Conservation (phyloP, 2,113 vertebrate genomes). For the Coracopsis vasa region DNA sequence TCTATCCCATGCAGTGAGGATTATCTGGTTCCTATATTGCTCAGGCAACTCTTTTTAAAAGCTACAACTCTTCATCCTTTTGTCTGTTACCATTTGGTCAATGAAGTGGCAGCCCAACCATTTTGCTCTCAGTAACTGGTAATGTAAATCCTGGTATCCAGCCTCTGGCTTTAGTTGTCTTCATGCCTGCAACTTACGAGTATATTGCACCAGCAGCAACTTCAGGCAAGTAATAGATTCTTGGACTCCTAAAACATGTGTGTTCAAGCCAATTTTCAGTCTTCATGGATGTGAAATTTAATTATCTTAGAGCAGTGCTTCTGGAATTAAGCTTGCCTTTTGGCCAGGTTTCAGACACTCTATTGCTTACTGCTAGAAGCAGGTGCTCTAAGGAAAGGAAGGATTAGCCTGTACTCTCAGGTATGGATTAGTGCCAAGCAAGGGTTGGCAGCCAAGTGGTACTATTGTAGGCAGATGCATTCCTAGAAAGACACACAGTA, state of each 20-base stretch:
- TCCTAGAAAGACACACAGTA: conserved; percentile 37
- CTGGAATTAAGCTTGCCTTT: conserved; percentile 50
- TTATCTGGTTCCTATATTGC: neutral
- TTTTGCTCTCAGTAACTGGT: neutral
- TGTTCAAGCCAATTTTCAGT: conserved; percentile 34
- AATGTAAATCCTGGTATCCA: neutral
- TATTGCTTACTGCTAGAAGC: conserved; percentile 56
- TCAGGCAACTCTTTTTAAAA: neutral
- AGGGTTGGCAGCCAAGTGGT: conserved; percentile 21
- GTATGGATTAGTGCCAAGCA: conserved; percentile 50
- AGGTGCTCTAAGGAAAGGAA: conserved; percentile 55
- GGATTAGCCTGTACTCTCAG: conserved; percentile 51
- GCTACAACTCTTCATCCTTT: neutral
- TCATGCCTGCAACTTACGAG: neutral
- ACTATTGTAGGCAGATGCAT: conserved; percentile 29
- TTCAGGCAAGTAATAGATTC: conserved; percentile 44
- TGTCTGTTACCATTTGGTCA: neutral
- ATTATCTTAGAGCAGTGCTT: conserved; percentile 42
- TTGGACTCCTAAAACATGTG: conserved; percentile 6
- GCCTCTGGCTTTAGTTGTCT: neutral
- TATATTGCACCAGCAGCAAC: neutral
- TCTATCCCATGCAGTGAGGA: neutral
- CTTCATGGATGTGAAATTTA: conserved; percentile 51
- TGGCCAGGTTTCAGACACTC: conserved; percentile 48
- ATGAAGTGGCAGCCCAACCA: neutral